Base-by-base conservation (phyloP, 2,113 vertebrate species). In the Saimiri boliviensis region DNA sequence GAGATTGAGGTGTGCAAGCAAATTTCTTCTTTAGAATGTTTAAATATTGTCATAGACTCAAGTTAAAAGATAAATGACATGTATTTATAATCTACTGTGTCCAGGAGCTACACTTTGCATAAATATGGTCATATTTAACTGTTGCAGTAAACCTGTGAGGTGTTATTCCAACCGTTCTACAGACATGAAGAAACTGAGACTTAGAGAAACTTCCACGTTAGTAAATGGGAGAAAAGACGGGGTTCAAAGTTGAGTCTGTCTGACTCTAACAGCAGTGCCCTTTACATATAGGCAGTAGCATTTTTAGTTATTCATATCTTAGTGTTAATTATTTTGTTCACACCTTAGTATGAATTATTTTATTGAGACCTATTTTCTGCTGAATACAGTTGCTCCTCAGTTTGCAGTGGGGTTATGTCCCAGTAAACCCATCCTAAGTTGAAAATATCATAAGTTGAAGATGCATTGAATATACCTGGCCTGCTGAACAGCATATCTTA, bases 351-450 rank as follows among this genome's bases (percentile, higher is more conserved):
- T 79, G 63, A 56, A 81, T 60, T 76, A 54, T 32, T 95, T 95
- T 91, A 89, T 93, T 95, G 2, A 82, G 27, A 85, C 47, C 25
- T 82, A 77, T 89, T 96, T 91, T 9, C 25, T 86, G 12, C 47
- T 76, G 27, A 82, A 23, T 47, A 27, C 27, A 47, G 42, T 32
- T 77, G 42, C 14, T 77, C 42, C 74, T 20, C 8, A 47, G 19
- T 8, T 47, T 47, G 4, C 74, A 47, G 17, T 77, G 27, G 42
- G 14, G 27, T 47, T 77, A 47, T 2, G 1, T 45, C 16, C 27
- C 42, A 77, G 32, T 32, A 47, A 77, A 47, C 27, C 42, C 14
- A 47, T 47, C 42, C 2, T 32, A 32, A 77, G 16, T 77, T 47
- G 42, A 47, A 77, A 77, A 77, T 30, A 77, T 32, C 27, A 32